These are phyloP conservation scores for Emys orbicularis DNA, from an alignment of 2,797 vertebrate species.

Conservation along the genomic window DNA sequence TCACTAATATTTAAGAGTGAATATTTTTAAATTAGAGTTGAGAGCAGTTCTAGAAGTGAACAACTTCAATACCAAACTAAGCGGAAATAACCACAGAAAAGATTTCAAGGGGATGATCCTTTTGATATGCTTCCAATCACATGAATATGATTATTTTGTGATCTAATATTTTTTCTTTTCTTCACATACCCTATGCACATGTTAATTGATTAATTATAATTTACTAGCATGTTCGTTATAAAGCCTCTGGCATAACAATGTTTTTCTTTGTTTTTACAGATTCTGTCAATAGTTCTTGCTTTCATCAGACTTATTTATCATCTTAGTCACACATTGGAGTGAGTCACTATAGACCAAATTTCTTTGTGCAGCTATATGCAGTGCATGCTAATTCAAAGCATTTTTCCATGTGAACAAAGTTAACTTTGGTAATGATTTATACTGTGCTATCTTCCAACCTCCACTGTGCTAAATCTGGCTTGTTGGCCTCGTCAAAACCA, in stretches of 20 bases:
- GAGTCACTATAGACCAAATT: background rate
- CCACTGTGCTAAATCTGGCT: background rate
- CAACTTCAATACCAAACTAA: background rate
- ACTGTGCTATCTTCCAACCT: background rate
- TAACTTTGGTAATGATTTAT: background rate
- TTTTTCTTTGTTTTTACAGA: background rate
- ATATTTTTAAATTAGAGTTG: background rate
- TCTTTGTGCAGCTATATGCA: background rate
- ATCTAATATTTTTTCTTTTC: background rate
- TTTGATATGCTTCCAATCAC: background rate
- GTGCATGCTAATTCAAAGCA: background rate
- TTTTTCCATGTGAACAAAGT: background rate
- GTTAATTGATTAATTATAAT: background rate
- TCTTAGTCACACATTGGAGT: background rate
- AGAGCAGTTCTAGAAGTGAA: background rate
- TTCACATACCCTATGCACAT: background rate
- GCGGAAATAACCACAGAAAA: background rate
- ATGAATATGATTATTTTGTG: background rate
- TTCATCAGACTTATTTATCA: background rate
- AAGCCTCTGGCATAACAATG: background rate
- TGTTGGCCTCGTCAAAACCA: background rate
- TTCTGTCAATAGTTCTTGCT: background rate
- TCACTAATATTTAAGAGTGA: background rate
- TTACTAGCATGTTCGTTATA: background rate
- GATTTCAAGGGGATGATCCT: background rate